A percentile compares a stretch with the other conserved stretches of the same genome.
Conservation (phyloP, 2,797 vertebrate species). For the Heliangelus exortis region DNA sequence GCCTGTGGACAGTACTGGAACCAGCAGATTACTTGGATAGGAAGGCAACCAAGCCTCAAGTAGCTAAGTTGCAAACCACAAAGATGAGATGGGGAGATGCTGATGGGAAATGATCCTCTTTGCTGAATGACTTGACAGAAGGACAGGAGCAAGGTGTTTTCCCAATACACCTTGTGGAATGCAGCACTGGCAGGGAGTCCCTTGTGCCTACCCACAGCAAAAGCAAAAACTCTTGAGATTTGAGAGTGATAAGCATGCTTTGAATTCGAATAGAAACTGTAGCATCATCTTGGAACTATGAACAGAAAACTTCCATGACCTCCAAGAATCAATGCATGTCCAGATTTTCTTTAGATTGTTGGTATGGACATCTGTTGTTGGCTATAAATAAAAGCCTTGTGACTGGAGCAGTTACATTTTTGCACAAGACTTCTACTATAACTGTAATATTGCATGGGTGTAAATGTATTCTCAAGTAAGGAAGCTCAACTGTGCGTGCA, state of each 20-base stretch:
- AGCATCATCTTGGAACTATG: background rate
- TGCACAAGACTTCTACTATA: background rate
- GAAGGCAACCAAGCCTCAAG: conserved; percentile 10
- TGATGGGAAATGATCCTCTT: background rate
- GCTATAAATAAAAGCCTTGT: background rate
- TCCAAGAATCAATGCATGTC: background rate
- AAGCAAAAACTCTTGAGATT: background rate
- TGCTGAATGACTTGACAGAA: background rate
- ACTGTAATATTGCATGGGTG: background rate
- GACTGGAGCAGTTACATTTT: background rate
- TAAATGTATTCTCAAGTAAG: background rate
- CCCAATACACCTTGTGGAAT: background rate
- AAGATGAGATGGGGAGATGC: background rate
- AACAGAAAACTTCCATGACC: background rate
- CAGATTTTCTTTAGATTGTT: background rate
- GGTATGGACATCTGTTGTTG: background rate
- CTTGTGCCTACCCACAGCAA: background rate
- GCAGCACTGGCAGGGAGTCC: background rate
- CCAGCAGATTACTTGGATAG: background rate
- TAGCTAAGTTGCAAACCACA: background rate
- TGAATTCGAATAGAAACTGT: background rate
- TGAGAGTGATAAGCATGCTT: background rate
- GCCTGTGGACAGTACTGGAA: background rate
- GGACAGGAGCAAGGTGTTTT: background rate
- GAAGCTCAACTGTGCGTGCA: background rate